Percentiles rank a stretch among this genome's conserved stretches.
These are phyloP conservation scores for Cydia splendana DNA, from an alignment of 1,140 invertebrate species.

Conservation along the genomic window DNA sequence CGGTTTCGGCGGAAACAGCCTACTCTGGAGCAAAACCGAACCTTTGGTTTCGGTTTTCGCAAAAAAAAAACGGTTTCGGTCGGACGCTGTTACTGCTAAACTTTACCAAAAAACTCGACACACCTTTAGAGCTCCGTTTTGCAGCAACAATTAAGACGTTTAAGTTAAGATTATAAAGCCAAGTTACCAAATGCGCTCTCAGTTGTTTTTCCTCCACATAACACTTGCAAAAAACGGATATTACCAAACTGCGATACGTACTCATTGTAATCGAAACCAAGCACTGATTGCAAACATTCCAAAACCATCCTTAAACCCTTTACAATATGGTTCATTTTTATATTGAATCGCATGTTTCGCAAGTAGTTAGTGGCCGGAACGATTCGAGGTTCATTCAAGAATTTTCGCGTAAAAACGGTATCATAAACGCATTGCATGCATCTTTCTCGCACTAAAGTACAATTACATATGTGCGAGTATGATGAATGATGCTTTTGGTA, in stretches of 20 bases:
- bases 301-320: background rate
- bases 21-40: no score
- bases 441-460: background rate
- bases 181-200: conserved; percentile 20
- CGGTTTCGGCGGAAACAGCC: no score
- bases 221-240: conserved; percentile 28
- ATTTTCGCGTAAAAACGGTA: background rate
- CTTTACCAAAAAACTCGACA: no score
- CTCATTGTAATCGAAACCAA: conserved; percentile 18
- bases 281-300: background rate
- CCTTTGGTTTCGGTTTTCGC: no score
- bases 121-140: no score
- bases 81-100: no score
- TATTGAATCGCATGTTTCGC: background rate
- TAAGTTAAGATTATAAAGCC: background rate
- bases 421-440: background rate
- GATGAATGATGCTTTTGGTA: background rate
- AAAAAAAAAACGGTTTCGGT: no score
- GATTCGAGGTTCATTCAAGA: conserved; percentile 1
- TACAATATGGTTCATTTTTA: background rate
- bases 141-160: background rate
- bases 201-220: conserved; percentile 23
- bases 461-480: background rate
- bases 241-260: conserved; percentile 24
- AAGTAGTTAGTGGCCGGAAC: conserved; percentile 19